Percentiles rank a stretch among this genome's conserved stretches.
phyloP scores from a whole-genome alignment of 2,113 vertebrate genomes.

The Meriones unguiculatus region DNA sequence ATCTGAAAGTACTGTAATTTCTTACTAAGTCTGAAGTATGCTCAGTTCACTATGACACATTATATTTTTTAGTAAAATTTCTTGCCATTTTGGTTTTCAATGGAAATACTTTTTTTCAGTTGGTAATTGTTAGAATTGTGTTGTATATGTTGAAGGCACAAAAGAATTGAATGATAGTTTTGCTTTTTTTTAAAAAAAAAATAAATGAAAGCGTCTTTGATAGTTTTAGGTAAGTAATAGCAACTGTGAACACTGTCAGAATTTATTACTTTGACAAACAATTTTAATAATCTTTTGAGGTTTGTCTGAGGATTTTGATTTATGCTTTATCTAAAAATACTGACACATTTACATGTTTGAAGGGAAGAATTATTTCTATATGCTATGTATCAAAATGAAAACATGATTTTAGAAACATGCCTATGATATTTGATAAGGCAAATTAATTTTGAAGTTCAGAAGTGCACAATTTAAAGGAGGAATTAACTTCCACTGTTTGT shows the following conservation, averaged over 20 bases:
- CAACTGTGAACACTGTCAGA: neutral
- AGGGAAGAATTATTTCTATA: neutral
- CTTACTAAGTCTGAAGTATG: neutral
- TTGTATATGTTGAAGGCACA: slow-evolving; percentile 31
- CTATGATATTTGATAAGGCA: neutral
- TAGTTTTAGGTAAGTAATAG: neutral
- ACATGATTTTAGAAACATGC: slow-evolving; percentile 16
- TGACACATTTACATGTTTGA: neutral
- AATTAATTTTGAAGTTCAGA: neutral
- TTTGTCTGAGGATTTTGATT: neutral
- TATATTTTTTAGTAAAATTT: neutral
- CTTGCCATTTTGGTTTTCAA: slow-evolving; percentile 26
- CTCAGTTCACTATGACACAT: neutral
- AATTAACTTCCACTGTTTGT: neutral
- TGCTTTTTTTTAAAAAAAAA: slow-evolving; percentile 2
- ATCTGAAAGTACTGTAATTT: neutral
- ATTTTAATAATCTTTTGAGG: neutral
- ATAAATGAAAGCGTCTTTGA: slow-evolving; percentile 26
- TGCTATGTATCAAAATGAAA: slow-evolving; percentile 13
- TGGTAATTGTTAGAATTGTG: neutral
- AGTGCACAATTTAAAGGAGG: neutral
- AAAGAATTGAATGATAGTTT: slow-evolving; percentile 43
- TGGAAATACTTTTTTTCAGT: neutral
- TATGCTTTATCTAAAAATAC: neutral
- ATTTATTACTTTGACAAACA: neutral